Base-by-base conservation (phyloP, 2,113 vertebrate species). In the Naja naja region DNA sequence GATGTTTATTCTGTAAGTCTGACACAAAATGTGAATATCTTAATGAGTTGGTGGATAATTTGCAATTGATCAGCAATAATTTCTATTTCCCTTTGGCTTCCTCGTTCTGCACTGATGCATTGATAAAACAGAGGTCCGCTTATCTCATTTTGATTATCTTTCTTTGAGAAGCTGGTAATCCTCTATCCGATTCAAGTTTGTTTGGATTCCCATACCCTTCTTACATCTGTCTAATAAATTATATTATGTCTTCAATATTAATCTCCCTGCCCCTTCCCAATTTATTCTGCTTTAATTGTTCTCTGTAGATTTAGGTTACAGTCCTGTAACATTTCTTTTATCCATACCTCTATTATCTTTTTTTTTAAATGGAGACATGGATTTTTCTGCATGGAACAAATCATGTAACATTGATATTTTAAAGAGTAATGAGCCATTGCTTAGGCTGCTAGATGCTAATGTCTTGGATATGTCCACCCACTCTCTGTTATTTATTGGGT, bases 331-430 rank as follows among this genome's bases (percentile, higher is more conserved):
- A 49, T 85, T 27, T 25, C 43, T 92, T 81, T 89, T 92, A 47
- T 89, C 7, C 88, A 92, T 45, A 85, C 30, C 60, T 93, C n/a
- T 55, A 86, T 90, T 93, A 90, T 93, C 30, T 86, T 22, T 89
- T 86, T 30, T 93, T 47, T 92, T 58, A 3, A 20, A 23, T 89
- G 86, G 91, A 34, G 85, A n/a, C 90, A 0, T 23, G 2, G 3
- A 0, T 90, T 20, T 86, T 45, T 81, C 49, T 89, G 27, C 10
- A 49, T 0, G 55, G 11, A 90, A 55, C 18, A 30, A 53, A 88
- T 3, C 1, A 14, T 94, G 53, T 91, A 18, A 92, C 87, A 49
- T 92, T 53, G 22, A 7, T 91, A 90, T 85, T 91, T 94, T 88
- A 87, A 43, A 45, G 85, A 20, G 3, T 93, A 55, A 60, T 94